phyloP scores from a whole-genome alignment of 2,113 vertebrate species.

The Percopsis transmontana region DNA sequence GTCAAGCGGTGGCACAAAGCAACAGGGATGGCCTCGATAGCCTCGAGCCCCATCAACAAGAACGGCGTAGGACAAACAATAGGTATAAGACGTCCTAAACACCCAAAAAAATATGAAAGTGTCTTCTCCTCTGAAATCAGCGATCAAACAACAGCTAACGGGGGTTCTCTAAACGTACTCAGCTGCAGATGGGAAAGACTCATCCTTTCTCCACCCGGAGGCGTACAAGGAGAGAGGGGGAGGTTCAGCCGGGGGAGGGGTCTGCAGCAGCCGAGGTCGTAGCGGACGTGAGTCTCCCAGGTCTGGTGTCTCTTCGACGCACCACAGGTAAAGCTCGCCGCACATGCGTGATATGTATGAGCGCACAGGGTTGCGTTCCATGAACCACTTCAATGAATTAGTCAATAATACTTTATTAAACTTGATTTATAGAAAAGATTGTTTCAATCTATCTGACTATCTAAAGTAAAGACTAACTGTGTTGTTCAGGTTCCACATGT shows the following conservation, averaged over 20 bases:
- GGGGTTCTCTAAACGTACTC: not conserved
- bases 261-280: constrained; percentile 78
- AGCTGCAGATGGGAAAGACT: constrained; percentile 85
- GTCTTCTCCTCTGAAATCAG: not conserved
- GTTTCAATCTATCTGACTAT: too few species aligned
- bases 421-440: too few species aligned
- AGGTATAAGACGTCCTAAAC: constrained; percentile 67
- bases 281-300: constrained; percentile 86
- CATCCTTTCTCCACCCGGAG: constrained; percentile 83
- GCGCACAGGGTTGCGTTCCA: not conserved
- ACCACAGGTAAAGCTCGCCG: constrained; percentile 73
- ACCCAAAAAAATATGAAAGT: not conserved
- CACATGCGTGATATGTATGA: not conserved
- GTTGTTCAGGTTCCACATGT: constrained; percentile 76
- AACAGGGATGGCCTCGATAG: constrained; percentile 73
- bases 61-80: constrained; percentile 81
- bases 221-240: constrained; percentile 83
- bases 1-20: constrained; percentile 91
- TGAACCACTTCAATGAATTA: not conserved
- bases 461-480: too few species aligned
- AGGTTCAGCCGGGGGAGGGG: constrained; percentile 41
- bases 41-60: constrained; percentile 71
- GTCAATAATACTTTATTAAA: too few species aligned
- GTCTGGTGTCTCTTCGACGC: constrained; percentile 79
- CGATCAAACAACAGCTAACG: not conserved